Percentiles rank a stretch among this genome's conserved stretches.
These are phyloP conservation scores for Diarsia brunnea DNA, from an alignment of 2,888 invertebrate genomes.

Conservation along the genomic window DNA sequence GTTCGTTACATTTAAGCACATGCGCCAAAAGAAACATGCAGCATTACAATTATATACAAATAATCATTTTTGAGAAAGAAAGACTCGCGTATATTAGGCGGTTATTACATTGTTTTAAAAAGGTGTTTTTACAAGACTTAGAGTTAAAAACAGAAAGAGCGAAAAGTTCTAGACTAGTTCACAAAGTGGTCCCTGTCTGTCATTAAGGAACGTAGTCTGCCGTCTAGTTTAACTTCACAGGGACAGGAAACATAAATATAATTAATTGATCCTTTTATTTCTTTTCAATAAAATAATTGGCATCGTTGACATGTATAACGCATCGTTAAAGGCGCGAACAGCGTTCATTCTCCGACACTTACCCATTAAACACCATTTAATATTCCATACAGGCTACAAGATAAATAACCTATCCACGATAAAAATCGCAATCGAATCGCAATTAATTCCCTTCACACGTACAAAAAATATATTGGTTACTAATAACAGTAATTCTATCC, in stretches of 20 bases:
- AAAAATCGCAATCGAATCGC: slow-evolving; percentile 51
- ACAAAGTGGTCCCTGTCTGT: neutral
- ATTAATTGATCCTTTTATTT: slow-evolving; percentile 44
- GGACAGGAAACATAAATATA: neutral
- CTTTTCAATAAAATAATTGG: slow-evolving; percentile 26
- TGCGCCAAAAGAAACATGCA: too few species aligned
- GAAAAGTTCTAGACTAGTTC: neutral
- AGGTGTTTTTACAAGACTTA: too few species aligned
- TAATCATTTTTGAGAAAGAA: too few species aligned
- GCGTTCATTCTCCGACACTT: slow-evolving; percentile 17
- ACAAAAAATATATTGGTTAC: slow-evolving; percentile 56
- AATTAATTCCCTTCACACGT: slow-evolving; percentile 55
- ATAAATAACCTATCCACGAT: slow-evolving; percentile 48
- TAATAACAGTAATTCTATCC: slow-evolving; percentile 61
- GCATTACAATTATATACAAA: too few species aligned
- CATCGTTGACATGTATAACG: slow-evolving; percentile 23
- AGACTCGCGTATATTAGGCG: too few species aligned
- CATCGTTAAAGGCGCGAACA: slow-evolving; percentile 40
- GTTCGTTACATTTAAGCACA: too few species aligned
- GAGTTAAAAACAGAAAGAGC: too few species aligned
- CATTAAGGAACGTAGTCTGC: slow-evolving; percentile 14
- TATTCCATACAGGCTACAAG: slow-evolving; percentile 41
- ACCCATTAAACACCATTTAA: slow-evolving; percentile 44
- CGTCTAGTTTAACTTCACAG: neutral
- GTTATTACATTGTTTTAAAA: too few species aligned